Conservation (phyloP, 2,113 vertebrate species). For the Rhinolophus sinicus region DNA sequence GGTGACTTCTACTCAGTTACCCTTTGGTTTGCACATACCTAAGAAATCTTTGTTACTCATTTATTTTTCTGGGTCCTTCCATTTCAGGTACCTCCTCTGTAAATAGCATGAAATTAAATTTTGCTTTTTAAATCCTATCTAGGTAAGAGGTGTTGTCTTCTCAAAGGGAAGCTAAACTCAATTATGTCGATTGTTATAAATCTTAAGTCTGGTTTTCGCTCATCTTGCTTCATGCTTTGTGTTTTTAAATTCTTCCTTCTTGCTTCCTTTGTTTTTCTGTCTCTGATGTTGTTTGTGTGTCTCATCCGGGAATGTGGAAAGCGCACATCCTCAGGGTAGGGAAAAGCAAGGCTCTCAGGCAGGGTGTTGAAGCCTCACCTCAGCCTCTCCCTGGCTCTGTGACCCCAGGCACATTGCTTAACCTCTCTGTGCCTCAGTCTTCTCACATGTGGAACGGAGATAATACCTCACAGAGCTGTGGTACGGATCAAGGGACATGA, state of each 20-base stretch:
- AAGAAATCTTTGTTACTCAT: slow-evolving; percentile 21
- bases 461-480: background rate
- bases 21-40: background rate
- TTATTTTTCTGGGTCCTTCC: background rate
- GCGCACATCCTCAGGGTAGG: background rate
- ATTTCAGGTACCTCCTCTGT: slow-evolving; percentile 26
- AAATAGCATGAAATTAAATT: slow-evolving; percentile 33
- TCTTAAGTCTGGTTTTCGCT: background rate
- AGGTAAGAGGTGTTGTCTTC: background rate
- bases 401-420: background rate
- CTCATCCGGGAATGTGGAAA: background rate
- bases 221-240: background rate
- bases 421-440: background rate
- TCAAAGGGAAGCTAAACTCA: background rate
- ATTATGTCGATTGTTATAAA: background rate
- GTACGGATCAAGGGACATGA: background rate
- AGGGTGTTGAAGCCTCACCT: background rate
- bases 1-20: background rate
- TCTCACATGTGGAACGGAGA: background rate
- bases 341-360: background rate
- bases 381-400: background rate
- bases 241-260: background rate
- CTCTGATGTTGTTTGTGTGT: background rate
- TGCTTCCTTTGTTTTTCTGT: background rate
- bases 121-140: slow-evolving; percentile 36